Evolutionary conservation across 2,113 vertebrate genomes (phyloP), one percentile per base, ranked within the genome.

Genomic region (Phylloscopus whistleri): DNA sequence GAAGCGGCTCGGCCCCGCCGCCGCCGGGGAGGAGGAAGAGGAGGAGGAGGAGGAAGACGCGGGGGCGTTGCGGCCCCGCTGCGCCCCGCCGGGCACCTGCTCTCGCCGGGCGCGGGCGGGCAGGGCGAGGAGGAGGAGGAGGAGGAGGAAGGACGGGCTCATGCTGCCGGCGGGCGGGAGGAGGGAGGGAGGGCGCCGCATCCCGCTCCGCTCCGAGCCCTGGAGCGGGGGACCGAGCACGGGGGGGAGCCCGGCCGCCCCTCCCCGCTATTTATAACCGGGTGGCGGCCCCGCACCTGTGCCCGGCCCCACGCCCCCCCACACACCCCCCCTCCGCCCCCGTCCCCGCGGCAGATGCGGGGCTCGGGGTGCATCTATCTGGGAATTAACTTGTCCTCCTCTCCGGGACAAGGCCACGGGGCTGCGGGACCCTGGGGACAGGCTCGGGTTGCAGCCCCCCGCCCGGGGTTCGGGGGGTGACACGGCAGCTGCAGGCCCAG

Each of bases 211-310:
- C 82, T 72, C 68, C 51, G 62, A 85, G 70, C 66, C 75, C 88
- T 83, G 64, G 52, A 56, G 79, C 33, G 53, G 89, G 78, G 52
- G 35, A 73, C 58, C 31, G 53, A 90, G 64, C 30, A 49, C 27
- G 24, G 92, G 27, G 78, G 78, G 53, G 23, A 62, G 55, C 64
- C 44, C n/a, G 53, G 94, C 67, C 70, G 80, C 90, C 93, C 87
- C 81, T 93, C 84, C 76, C 96, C 46, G 78, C 80, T 99, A 99
- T 99, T 99, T 99, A 99, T 99, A 99, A 98, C 98, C 96, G 90
- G 90, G 92, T 93, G 80, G 87, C 49, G 97, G 81, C 87, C 87
- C 77, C 95, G 91, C 97, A 94, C 95, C 95, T 66, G 95, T 89
- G 88, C 51, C 81, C 72, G 81, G 80, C 55, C 89, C 67, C 92